phyloP scores from a whole-genome alignment of 2,888 invertebrate species.

The Sarcophaga caerulescens region DNA sequence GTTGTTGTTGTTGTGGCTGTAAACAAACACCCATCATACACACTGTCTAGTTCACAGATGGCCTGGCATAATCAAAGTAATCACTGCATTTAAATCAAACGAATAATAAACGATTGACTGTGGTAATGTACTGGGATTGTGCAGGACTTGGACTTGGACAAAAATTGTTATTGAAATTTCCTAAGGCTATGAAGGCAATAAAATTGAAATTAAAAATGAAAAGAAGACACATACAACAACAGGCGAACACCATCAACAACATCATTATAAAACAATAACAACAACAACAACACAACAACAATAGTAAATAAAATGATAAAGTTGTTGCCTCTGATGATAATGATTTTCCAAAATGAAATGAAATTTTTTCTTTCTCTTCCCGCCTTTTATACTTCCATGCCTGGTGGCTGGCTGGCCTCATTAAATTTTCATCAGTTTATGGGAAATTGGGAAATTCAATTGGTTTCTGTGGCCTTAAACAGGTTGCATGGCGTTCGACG shows the following conservation, averaged over 20 bases:
- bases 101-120: constrained; percentile 51
- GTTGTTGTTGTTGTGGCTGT: too few species aligned
- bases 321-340: neutral
- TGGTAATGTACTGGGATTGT: neutral
- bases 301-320: neutral
- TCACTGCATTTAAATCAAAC: constrained; percentile 19
- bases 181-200: constrained; percentile 50
- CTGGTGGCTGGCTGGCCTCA: too few species aligned
- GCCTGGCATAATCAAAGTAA: neutral
- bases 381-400: constrained; percentile 3
- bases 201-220: constrained; percentile 35
- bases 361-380: neutral
- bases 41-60: too few species aligned
- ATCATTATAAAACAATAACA: neutral
- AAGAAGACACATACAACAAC: constrained; percentile 2
- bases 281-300: neutral
- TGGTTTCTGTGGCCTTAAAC: constrained; percentile 44
- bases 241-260: constrained; percentile 8
- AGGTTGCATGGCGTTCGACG: constrained; percentile 27
- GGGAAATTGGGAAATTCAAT: constrained; percentile 39
- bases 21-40: too few species aligned
- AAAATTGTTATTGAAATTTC: constrained; percentile 56
- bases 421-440: neutral
- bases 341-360: neutral
- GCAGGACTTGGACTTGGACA: too few species aligned